phyloP scores from a whole-genome alignment of 2,113 vertebrate species.

The Trogon surrucura region DNA sequence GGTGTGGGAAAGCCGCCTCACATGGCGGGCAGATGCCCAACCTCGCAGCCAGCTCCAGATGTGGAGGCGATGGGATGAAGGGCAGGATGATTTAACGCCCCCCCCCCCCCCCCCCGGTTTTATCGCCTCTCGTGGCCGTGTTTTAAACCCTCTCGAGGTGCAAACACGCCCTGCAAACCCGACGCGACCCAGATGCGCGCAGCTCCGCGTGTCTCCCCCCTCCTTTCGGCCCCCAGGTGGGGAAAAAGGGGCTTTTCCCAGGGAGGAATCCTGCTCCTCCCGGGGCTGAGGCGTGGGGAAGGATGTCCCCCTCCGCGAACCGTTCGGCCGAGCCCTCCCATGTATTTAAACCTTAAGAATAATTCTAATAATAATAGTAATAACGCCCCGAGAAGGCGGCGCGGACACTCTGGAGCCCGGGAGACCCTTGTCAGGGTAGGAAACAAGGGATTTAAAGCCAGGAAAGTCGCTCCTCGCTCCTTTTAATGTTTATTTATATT shows the following conservation, averaged over 20 bases:
- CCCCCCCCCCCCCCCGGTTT: not conserved
- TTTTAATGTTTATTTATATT: constrained; percentile 36
- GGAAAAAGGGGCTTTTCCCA: not conserved
- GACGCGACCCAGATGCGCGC: not conserved
- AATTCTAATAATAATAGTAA: not conserved
- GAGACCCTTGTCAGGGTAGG: not conserved
- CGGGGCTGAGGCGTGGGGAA: too few relatives aligned
- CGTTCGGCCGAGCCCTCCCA: not conserved
- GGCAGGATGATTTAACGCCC: not conserved
- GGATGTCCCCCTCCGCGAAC: not conserved
- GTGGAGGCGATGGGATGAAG: not conserved
- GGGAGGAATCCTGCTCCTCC: not conserved
- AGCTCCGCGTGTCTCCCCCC: not conserved
- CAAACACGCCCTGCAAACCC: not conserved
- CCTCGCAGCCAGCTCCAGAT: not conserved
- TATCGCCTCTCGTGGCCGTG: not conserved
- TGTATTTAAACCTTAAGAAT: not conserved
- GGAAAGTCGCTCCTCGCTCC: not conserved
- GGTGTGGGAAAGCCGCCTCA: not conserved
- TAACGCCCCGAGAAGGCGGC: not conserved
- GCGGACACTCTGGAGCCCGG: not conserved
- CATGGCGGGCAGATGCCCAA: not conserved
- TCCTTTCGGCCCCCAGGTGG: too few relatives aligned
- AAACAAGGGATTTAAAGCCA: not conserved
- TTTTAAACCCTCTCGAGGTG: not conserved